Conservation (phyloP, 2,888 invertebrate genomes). For the Eudasyphora cyanicolor region DNA sequence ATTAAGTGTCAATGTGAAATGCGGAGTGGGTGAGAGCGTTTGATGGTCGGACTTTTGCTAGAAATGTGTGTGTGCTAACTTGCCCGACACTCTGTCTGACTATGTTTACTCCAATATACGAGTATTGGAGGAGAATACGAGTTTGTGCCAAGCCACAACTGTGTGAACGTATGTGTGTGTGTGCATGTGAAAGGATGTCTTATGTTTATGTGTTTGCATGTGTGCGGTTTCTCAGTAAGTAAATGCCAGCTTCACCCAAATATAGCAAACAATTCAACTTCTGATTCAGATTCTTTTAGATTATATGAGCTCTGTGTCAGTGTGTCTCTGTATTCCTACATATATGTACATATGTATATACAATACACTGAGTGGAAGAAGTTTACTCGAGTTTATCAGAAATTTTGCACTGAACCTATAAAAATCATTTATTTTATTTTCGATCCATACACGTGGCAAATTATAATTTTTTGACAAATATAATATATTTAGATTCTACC, state of each 20-base stretch:
- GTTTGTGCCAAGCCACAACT: constrained; percentile 10
- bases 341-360: constrained; percentile 19
- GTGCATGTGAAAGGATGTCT: constrained; percentile 26
- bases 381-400: no score
- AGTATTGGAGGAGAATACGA: no score
- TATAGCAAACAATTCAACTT: constrained; percentile 58
- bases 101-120: constrained; percentile 18
- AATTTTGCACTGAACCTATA: no score
- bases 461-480: no score
- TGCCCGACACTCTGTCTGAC: constrained; percentile 26
- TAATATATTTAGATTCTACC: no score
- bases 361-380: no score
- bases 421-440: no score
- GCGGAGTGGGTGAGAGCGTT: constrained; percentile 2
- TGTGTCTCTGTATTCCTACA: constrained; percentile 12
- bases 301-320: constrained; percentile 6
- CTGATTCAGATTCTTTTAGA: constrained; percentile 43
- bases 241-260: constrained; percentile 57
- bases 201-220: constrained; percentile 19
- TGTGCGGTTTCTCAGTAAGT: constrained; percentile 57
- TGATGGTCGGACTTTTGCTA: neutral
- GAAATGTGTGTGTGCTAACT: constrained; percentile 17
- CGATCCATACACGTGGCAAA: no score
- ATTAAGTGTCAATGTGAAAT: constrained; percentile 60
- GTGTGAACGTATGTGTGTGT: neutral